These are phyloP conservation scores for Dynastes maya DNA, from an alignment of 2,888 invertebrate species.

Conservation along the genomic window DNA sequence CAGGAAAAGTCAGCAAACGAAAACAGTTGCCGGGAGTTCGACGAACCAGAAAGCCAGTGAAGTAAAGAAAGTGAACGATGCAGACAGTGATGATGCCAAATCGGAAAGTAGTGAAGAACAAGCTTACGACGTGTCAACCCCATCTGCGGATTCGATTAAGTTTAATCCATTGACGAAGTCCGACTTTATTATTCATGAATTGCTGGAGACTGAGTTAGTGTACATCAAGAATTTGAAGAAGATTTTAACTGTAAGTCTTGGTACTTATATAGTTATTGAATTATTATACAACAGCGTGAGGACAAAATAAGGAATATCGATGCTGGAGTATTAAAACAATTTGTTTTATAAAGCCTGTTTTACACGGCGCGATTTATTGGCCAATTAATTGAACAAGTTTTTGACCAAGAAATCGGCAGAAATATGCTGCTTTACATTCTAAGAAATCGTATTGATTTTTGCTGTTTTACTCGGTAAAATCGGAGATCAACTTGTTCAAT, in stretches of 20 bases:
- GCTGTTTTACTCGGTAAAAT: too few relatives aligned
- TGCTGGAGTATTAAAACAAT: too few relatives aligned
- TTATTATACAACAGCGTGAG: too few relatives aligned
- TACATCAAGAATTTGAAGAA: slow-evolving; percentile 64
- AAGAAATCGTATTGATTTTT: too few relatives aligned
- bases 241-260: slow-evolving; percentile 62
- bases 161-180: slow-evolving; percentile 45
- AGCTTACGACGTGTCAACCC: not conserved
- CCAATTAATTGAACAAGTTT: too few relatives aligned
- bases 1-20: slow-evolving; percentile 3
- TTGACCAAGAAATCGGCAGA: too few relatives aligned
- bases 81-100: slow-evolving; percentile 20
- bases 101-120: slow-evolving; percentile 17
- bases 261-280: not conserved
- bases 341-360: too few relatives aligned
- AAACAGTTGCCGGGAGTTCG: not conserved
- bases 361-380: too few relatives aligned
- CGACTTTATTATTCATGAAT: slow-evolving; percentile 64
- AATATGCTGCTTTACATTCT: too few relatives aligned
- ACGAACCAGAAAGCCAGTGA: not conserved
- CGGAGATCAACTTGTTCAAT: too few relatives aligned
- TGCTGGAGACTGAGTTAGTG: slow-evolving; percentile 64
- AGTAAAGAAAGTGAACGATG: not conserved
- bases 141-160: not conserved
- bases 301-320: not conserved